Evolutionary conservation across 1,140 invertebrate genomes (phyloP).

Genomic region (Hyles vespertilio): DNA sequence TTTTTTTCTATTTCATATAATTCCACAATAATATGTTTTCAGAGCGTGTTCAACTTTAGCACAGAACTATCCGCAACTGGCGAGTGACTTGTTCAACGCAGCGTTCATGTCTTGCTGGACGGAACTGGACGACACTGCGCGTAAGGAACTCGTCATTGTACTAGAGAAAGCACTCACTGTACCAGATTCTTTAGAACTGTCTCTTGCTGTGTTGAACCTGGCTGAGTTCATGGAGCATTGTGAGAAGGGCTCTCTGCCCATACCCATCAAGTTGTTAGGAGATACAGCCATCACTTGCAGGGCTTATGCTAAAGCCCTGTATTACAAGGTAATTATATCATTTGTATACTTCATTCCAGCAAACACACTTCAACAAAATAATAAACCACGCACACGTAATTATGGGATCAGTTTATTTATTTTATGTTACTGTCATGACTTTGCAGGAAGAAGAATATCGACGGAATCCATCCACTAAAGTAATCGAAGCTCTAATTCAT

Average conservation of each 20-base stretch:
- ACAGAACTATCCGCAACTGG: conserved; percentile 94
- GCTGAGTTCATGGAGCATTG: conserved; percentile 99
- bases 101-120: conserved; percentile 99
- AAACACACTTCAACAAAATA: too few relatives aligned
- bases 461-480: conserved; percentile 80
- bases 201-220: conserved; percentile 97
- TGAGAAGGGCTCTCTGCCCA: conserved; percentile 95
- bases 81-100: conserved; percentile 97
- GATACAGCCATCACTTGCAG: conserved; percentile 89
- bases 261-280: conserved; percentile 89
- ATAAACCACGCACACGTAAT: too few relatives aligned
- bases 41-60: conserved; percentile 93
- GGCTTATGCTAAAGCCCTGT: conserved; percentile 96
- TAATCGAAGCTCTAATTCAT: conserved; percentile 95
- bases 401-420: too few relatives aligned
- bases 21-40: conserved; percentile 19
- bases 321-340: conserved; percentile 86
- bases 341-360: background rate
- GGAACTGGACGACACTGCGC: conserved; percentile 89
- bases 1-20: too few relatives aligned
- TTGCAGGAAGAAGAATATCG: conserved; percentile 93
- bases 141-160: conserved; percentile 90
- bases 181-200: conserved; percentile 96
- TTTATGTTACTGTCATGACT: background rate
- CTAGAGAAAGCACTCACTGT: conserved; percentile 92